phyloP scores from a whole-genome alignment of 2,113 vertebrate genomes.

The Leiothrix lutea region DNA sequence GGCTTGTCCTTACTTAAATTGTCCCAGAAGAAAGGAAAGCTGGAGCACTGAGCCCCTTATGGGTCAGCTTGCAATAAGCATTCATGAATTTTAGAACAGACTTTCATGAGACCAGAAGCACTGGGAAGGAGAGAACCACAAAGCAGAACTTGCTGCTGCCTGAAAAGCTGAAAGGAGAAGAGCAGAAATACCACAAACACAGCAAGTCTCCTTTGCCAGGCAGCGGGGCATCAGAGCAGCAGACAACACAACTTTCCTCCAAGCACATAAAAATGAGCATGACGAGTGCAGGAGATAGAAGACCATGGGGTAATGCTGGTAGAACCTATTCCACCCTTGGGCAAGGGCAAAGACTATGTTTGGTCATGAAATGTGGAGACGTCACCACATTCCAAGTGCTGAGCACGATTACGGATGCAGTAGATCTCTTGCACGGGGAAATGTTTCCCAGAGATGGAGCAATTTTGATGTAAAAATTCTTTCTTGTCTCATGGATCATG shows the following conservation, averaged over 20 bases:
- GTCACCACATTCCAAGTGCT: conserved; percentile 14
- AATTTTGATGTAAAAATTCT: background rate
- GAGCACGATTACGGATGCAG: background rate
- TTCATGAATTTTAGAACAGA: background rate
- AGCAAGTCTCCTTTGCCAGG: background rate
- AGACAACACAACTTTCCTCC: background rate
- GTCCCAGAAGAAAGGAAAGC: background rate
- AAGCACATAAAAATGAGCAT: background rate
- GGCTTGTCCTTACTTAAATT: background rate
- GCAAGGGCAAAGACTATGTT: background rate
- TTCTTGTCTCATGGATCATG: background rate
- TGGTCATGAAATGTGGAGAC: background rate
- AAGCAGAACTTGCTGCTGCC: background rate
- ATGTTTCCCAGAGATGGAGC: background rate
- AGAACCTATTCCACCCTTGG: background rate
- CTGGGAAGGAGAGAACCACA: background rate
- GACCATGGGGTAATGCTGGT: background rate
- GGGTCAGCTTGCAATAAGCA: background rate
- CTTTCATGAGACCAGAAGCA: background rate
- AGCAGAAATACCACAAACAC: background rate
- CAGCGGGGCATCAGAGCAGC: background rate
- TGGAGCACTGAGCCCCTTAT: background rate
- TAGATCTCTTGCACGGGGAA: background rate
- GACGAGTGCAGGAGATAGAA: background rate
- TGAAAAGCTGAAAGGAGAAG: background rate